Evolutionary conservation across 2,888 invertebrate genomes (phyloP).

Genomic region (Agrochola litura): DNA sequence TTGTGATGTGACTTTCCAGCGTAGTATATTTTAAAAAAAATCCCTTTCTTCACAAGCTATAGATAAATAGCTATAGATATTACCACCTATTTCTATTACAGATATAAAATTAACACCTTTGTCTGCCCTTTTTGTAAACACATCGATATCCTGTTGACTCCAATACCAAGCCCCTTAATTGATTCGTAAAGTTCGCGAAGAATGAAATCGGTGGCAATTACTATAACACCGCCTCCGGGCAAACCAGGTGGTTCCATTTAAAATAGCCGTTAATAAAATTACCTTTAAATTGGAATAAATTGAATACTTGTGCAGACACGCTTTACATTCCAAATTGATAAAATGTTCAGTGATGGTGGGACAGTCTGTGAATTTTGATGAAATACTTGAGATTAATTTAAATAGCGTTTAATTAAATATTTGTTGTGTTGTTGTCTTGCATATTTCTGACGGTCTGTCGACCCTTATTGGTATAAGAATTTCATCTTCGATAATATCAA

Average conservation of each 20-base stretch:
- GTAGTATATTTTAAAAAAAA: neutral
- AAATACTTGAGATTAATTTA: conserved; percentile 26
- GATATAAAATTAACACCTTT: neutral
- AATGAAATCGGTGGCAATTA: conserved; percentile 49
- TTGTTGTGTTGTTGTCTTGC: neutral
- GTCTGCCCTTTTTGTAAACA: conserved; percentile 22
- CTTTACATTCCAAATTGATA: conserved; percentile 45
- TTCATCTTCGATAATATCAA: neutral
- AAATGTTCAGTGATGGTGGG: conserved; percentile 19
- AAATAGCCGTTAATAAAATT: conserved; percentile 46
- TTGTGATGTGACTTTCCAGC: neutral
- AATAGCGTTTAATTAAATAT: conserved; percentile 9
- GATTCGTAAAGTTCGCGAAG: conserved; percentile 33
- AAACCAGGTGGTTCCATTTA: conserved; percentile 41
- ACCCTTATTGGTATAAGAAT: neutral
- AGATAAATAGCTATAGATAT: too few relatives aligned
- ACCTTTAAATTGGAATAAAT: conserved; percentile 44
- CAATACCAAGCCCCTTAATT: conserved; percentile 42
- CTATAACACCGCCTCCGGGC: conserved; percentile 33
- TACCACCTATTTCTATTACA: neutral
- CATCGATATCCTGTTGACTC: conserved; percentile 21
- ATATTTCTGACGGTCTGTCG: neutral
- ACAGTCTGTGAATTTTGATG: conserved; percentile 31
- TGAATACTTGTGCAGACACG: conserved; percentile 38
- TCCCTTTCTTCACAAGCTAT: neutral